A percentile compares a stretch with the other conserved stretches of the same genome.
phyloP scores from a whole-genome alignment of 2,113 vertebrate genomes.

The Rafetus swinhoei region DNA sequence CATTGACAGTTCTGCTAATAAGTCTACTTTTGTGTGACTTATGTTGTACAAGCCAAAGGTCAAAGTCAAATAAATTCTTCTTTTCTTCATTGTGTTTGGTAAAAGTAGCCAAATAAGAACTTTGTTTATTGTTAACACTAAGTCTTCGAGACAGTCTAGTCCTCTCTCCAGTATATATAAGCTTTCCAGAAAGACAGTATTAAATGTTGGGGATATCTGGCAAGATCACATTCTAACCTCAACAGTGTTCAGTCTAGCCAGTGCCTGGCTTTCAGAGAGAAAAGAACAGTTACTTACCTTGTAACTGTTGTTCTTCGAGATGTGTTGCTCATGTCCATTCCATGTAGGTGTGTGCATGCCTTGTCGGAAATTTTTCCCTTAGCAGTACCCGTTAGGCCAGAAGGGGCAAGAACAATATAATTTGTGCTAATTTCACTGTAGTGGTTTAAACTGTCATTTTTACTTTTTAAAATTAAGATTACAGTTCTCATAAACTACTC shows the following conservation, averaged over 20 bases:
- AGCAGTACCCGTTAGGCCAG: no score
- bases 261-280: background rate
- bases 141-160: background rate
- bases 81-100: background rate
- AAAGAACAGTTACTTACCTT: background rate
- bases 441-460: background rate
- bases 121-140: background rate
- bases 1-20: background rate
- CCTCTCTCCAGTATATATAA: background rate
- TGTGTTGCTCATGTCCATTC: no score
- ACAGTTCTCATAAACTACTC: background rate
- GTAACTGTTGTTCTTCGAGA: no score
- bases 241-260: background rate
- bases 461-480: background rate
- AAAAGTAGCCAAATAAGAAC: background rate
- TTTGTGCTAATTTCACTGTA: background rate
- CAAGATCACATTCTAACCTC: background rate
- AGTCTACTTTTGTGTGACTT: background rate
- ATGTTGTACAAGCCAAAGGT: background rate
- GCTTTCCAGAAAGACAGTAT: background rate
- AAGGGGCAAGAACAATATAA: background rate
- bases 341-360: no score
- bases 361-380: no score
- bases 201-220: background rate
- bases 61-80: slow-evolving; percentile 45